phyloP scores from a whole-genome alignment of 2,888 invertebrate genomes.

The Oeneis ivallda region DNA sequence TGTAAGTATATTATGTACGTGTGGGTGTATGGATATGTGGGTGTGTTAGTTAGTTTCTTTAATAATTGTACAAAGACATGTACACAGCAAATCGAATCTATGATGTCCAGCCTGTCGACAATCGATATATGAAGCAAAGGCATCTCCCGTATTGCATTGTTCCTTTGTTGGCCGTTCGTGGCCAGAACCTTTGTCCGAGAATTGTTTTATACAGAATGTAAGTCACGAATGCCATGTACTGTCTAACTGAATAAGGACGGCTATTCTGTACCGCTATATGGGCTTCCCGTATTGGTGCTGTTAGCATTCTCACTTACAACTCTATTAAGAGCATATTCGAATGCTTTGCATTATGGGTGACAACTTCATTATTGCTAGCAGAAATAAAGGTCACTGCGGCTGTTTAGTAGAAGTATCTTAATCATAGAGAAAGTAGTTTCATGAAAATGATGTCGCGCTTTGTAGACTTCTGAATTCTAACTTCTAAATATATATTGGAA shows the following conservation, averaged over 20 bases:
- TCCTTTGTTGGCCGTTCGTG: constrained; percentile 75
- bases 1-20: too few relatives aligned
- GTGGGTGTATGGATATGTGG: too few relatives aligned
- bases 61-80: constrained; percentile 26
- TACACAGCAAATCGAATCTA: constrained; percentile 29
- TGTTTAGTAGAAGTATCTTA: not conserved
- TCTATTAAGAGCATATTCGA: constrained; percentile 51
- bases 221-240: constrained; percentile 79
- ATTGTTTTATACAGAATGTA: constrained; percentile 80
- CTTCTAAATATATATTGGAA: too few relatives aligned
- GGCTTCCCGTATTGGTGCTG: constrained; percentile 48
- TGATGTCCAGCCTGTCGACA: constrained; percentile 59
- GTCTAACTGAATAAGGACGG: constrained; percentile 72
- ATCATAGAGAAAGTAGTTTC: not conserved
- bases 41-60: not conserved
- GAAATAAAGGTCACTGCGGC: not conserved
- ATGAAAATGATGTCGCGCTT: too few relatives aligned
- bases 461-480: too few relatives aligned
- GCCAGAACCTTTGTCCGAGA: constrained; percentile 77
- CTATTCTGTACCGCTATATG: constrained; percentile 57
- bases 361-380: constrained; percentile 2
- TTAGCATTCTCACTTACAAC: constrained; percentile 58
- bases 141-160: constrained; percentile 64
- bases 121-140: constrained; percentile 75
- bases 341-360: not conserved